Evolutionary conservation across 2,113 vertebrate species (phyloP).

Genomic region (Istiophorus platypterus): DNA sequence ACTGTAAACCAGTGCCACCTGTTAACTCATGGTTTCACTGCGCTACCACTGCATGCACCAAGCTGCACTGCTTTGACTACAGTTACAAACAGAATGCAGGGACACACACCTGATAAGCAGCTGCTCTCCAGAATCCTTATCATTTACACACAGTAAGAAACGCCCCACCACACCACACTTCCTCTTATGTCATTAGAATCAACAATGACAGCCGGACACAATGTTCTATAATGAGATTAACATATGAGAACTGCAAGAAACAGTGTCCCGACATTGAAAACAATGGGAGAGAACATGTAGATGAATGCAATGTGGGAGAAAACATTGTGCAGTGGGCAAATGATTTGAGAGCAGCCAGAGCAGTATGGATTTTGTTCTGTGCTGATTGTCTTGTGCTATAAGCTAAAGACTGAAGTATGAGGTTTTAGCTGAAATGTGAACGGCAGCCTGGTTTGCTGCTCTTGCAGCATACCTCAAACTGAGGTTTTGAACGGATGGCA

Average conservation of each 20-base stretch:
- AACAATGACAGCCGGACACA: constrained; percentile 66
- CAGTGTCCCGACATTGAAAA: constrained; percentile 1
- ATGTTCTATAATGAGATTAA: constrained; percentile 54
- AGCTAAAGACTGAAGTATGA: constrained; percentile 12
- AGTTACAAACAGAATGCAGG: constrained; percentile 30
- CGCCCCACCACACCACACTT: constrained; percentile 54
- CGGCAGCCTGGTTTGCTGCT: constrained; percentile 4
- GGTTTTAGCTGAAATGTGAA: constrained; percentile 24
- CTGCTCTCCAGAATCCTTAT: constrained; percentile 67
- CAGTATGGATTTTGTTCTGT: constrained; percentile 42
- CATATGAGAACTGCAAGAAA: constrained; percentile 46
- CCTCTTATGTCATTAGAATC: constrained; percentile 61
- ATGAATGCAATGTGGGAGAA: constrained; percentile 27
- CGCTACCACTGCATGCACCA: constrained; percentile 1
- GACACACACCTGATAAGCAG: constrained; percentile 73
- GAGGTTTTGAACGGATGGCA: constrained; percentile 29
- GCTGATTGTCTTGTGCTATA: neutral
- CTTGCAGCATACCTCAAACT: neutral
- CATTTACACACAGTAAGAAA: constrained; percentile 66
- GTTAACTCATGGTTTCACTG: constrained; percentile 33
- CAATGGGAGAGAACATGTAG: constrained; percentile 15
- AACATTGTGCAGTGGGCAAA: constrained; percentile 30
- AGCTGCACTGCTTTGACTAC: constrained; percentile 27
- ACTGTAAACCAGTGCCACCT: constrained; percentile 53
- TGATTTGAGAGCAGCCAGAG: constrained; percentile 36